Percentiles rank a stretch among this genome's conserved stretches.
These are phyloP conservation scores for Pempheris klunzingeri DNA, from an alignment of 2,797 vertebrate genomes.

Conservation along the genomic window DNA sequence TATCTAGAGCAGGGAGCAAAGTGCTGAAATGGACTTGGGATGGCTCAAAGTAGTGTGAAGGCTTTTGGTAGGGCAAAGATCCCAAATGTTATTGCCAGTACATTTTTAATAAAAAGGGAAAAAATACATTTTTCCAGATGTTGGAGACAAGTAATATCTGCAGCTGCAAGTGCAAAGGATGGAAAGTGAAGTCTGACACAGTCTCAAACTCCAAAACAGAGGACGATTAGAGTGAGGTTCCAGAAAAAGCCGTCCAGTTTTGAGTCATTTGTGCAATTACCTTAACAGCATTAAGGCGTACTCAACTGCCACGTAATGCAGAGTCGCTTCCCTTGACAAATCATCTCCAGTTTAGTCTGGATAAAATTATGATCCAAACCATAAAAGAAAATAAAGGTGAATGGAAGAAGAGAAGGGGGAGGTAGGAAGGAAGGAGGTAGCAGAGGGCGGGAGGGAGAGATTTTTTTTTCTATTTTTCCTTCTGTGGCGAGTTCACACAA, in stretches of 20 bases:
- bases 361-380: conserved; percentile 59
- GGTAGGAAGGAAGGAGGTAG: conserved; percentile 49
- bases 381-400: conserved; percentile 67
- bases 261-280: conserved; percentile 57
- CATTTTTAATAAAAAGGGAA: conserved; percentile 59
- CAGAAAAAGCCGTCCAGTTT: conserved; percentile 46
- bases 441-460: conserved; percentile 53
- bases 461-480: conserved; percentile 71
- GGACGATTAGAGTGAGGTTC: conserved; percentile 40
- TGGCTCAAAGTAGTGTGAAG: conserved; percentile 49
- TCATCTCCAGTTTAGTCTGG: conserved; percentile 47
- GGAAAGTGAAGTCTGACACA: conserved; percentile 70
- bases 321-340: conserved; percentile 41
- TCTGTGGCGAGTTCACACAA: conserved; percentile 79
- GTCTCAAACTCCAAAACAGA: conserved; percentile 45
- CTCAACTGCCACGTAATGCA: conserved; percentile 51
- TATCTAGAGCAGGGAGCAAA: conserved; percentile 46
- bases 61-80: conserved; percentile 54
- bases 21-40: conserved; percentile 63
- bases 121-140: conserved; percentile 74
- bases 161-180: conserved; percentile 75
- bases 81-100: conserved; percentile 62
- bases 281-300: conserved; percentile 56
- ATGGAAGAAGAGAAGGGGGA: conserved; percentile 47
- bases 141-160: conserved; percentile 58